Conservation (phyloP, 2,113 vertebrate genomes). For the Microtus montanus region DNA sequence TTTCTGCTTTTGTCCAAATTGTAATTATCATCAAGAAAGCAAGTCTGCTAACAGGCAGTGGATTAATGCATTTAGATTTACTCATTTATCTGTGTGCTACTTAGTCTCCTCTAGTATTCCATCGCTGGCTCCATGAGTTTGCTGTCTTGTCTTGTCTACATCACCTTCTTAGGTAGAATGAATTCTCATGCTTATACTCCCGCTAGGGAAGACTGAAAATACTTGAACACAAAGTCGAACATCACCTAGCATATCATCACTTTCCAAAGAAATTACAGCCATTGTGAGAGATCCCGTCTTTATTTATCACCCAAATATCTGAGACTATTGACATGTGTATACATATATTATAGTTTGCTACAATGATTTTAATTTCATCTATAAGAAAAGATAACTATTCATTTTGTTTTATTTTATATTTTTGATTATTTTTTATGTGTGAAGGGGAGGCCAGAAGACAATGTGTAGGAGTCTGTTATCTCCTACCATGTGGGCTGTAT, state of each 20-base stretch:
- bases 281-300: neutral
- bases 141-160: neutral
- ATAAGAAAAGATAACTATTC: neutral
- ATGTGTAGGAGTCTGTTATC: neutral
- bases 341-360: neutral
- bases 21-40: neutral
- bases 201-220: neutral
- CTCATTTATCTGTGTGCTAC: neutral
- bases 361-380: neutral
- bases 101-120: neutral
- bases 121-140: neutral
- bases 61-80: neutral
- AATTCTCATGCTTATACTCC: neutral
- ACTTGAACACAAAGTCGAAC: neutral
- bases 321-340: neutral
- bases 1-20: neutral
- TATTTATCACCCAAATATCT: neutral
- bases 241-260: neutral
- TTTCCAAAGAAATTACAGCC: neutral
- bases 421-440: neutral
- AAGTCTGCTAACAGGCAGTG: neutral
- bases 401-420: neutral
- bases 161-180: neutral
- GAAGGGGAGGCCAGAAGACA: neutral
- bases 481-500: neutral